A percentile compares a stretch with the other conserved stretches of the same genome.
phyloP scores from a whole-genome alignment of 2,888 invertebrate genomes.

The Lutraria lutraria region DNA sequence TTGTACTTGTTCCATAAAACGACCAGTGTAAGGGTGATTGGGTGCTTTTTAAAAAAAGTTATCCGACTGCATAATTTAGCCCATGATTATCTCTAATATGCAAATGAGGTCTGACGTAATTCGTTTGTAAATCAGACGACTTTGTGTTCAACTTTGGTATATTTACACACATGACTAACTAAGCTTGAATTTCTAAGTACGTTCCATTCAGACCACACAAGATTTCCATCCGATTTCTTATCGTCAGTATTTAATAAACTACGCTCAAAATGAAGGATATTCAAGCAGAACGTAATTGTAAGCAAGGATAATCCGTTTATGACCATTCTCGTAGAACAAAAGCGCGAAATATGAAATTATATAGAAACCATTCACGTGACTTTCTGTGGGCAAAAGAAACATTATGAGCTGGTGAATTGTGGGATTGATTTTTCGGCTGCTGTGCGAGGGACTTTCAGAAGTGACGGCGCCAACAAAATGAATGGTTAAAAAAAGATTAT shows the following conservation, averaged over 20 bases:
- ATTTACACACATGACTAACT: conserved; percentile 7
- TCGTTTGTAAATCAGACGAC: conserved; percentile 11
- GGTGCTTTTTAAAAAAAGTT: neutral
- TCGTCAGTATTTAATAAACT: conserved; percentile 52
- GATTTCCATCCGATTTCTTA: conserved; percentile 26
- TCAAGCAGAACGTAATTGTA: conserved; percentile 63
- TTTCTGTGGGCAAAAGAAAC: conserved; percentile 45
- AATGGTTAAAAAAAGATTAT: conserved; percentile 35
- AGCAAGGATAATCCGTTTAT: conserved; percentile 66
- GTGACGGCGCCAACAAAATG: conserved; percentile 39
- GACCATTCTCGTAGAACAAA: conserved; percentile 48
- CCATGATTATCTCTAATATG: neutral
- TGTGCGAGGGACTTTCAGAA: conserved; percentile 38
- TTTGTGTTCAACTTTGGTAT: conserved; percentile 8
- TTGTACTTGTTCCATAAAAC: neutral
- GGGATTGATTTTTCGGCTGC: conserved; percentile 46
- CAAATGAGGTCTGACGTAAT: conserved; percentile 10
- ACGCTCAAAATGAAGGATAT: conserved; percentile 56
- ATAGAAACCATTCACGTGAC: conserved; percentile 44
- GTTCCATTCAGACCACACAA: conserved; percentile 36
- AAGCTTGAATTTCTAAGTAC: neutral
- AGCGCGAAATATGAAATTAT: conserved; percentile 56
- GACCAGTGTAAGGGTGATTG: neutral
- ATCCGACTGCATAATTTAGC: neutral
- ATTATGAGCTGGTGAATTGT: conserved; percentile 37